Evolutionary conservation across 2,797 vertebrate species (phyloP).

Genomic region (Simalia tracyae): DNA sequence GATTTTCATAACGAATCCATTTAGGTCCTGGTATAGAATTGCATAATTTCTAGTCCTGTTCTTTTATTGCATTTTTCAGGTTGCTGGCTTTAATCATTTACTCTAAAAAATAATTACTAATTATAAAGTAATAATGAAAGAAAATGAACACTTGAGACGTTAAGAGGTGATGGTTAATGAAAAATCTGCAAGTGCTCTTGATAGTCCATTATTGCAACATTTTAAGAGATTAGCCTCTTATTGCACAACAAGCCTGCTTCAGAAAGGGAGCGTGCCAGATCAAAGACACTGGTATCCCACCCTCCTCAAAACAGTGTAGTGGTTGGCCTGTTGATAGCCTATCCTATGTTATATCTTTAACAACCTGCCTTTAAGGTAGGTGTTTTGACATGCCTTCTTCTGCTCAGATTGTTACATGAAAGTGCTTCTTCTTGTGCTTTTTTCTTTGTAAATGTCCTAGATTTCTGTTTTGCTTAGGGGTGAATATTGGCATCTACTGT

Average conservation of each 20-base stretch:
- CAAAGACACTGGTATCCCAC: neutral
- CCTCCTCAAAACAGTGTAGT: neutral
- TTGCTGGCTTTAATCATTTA: constrained; percentile 46
- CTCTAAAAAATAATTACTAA: constrained; percentile 39
- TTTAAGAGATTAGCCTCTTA: neutral
- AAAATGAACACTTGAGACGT: constrained; percentile 23
- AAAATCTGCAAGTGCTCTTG: neutral
- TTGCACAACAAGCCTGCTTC: neutral
- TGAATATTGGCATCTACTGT: neutral
- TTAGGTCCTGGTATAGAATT: constrained; percentile 21
- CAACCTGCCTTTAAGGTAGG: neutral
- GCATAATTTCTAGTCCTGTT: constrained; percentile 36
- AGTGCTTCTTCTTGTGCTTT: neutral
- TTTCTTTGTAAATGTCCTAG: neutral
- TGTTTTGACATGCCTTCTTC: neutral
- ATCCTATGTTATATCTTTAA: neutral
- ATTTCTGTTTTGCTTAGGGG: neutral
- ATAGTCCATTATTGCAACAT: neutral
- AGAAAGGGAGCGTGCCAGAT: neutral
- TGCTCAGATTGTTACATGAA: neutral
- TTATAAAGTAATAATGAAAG: constrained; percentile 32
- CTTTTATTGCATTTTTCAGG: constrained; percentile 19
- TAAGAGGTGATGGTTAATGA: neutral
- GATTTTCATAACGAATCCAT: neutral
- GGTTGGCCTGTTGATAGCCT: too few relatives aligned